phyloP scores from a whole-genome alignment of 2,888 invertebrate genomes.

The Hypercompe scribonia region DNA sequence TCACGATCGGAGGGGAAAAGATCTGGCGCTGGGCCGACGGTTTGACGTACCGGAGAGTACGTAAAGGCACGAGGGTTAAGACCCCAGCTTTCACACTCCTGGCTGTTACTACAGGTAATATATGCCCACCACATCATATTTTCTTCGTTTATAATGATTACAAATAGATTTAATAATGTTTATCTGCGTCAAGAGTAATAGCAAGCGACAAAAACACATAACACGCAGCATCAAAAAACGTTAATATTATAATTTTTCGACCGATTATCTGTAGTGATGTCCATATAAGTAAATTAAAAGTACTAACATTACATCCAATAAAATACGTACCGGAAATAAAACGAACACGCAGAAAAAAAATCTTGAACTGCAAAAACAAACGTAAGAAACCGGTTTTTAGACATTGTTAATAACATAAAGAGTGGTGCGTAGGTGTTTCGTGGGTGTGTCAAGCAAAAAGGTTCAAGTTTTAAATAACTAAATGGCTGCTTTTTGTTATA shows the following conservation, averaged over 20 bases:
- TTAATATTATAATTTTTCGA: not conserved
- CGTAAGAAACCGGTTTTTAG: constrained; percentile 60
- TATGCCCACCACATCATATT: no score
- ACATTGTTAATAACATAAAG: constrained; percentile 60
- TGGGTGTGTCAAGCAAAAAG: constrained; percentile 66
- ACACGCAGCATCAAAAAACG: not conserved
- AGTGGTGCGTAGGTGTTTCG: constrained; percentile 51
- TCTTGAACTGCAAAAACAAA: constrained; percentile 51
- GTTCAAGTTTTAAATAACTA: constrained; percentile 55
- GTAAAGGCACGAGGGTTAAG: no score
- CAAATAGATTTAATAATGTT: no score
- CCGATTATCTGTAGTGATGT: not conserved
- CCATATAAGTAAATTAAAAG: constrained; percentile 9
- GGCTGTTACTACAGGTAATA: no score
- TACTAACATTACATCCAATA: constrained; percentile 18
- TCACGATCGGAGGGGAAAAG: no score
- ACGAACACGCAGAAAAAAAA: constrained; percentile 31
- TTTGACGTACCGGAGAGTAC: no score
- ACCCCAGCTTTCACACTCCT: no score
- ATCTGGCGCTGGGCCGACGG: no score
- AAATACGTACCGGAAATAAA: constrained; percentile 43
- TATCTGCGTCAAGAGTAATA: no score
- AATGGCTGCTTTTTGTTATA: constrained; percentile 66
- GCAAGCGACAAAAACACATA: no score
- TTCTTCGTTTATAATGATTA: no score